phyloP scores from a whole-genome alignment of 2,797 vertebrate species.

The Ctenosaura bakeri region DNA sequence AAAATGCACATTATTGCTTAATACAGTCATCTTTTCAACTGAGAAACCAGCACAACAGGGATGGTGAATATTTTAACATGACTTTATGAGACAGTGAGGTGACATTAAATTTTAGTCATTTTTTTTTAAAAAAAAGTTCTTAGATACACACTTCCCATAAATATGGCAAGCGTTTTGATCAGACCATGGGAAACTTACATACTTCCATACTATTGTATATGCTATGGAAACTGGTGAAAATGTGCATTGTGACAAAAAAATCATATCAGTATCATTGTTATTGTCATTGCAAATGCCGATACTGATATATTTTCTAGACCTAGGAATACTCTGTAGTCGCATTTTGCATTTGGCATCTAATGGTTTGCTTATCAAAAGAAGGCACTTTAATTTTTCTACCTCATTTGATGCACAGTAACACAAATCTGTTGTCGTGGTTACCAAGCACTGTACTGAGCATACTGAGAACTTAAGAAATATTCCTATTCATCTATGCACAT shows the following conservation, averaged over 20 bases:
- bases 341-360: accelerated
- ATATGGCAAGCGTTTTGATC: neutral
- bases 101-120: neutral
- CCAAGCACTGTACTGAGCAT: accelerated
- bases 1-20: neutral
- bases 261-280: neutral
- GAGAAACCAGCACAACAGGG: neutral
- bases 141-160: neutral
- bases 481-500: neutral
- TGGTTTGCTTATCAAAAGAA: neutral
- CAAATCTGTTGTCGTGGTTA: neutral
- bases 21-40: neutral
- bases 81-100: conserved; percentile 7
- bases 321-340: neutral
- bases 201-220: neutral
- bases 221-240: neutral
- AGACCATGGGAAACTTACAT: neutral
- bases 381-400: accelerated
- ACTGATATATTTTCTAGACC: neutral
- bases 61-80: neutral
- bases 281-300: neutral
- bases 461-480: accelerated
- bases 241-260: neutral
- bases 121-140: neutral
- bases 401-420: neutral